These are phyloP conservation scores for Laupala kohalensis DNA, from an alignment of 1,140 invertebrate genomes.

Conservation along the genomic window DNA sequence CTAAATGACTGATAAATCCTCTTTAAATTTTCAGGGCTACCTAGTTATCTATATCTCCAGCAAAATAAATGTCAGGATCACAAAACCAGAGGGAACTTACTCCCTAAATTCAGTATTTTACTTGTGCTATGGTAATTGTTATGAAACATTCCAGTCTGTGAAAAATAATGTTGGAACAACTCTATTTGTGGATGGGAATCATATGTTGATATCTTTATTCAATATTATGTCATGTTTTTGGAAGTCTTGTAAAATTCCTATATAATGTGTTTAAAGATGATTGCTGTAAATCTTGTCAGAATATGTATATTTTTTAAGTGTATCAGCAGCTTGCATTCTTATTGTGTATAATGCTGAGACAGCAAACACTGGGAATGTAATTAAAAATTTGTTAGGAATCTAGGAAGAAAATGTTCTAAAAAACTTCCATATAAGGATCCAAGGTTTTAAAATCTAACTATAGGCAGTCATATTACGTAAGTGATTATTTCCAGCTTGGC, in stretches of 20 bases:
- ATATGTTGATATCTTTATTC: conserved; percentile 11
- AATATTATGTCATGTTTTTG: conserved; percentile 10
- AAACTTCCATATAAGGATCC: not conserved
- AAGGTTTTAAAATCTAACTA: not conserved
- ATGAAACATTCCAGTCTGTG: conserved; percentile 3
- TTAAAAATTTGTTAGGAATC: not conserved
- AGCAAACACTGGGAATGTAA: not conserved
- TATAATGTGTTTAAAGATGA: conserved; percentile 6
- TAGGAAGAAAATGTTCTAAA: not conserved
- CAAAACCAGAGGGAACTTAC: conserved; percentile 4
- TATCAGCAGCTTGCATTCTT: conserved; percentile 6
- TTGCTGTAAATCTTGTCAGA: conserved; percentile 1
- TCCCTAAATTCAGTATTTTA: conserved; percentile 12
- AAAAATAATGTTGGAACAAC: conserved; percentile 10
- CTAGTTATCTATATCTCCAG: conserved; percentile 1
- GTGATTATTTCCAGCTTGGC: not conserved
- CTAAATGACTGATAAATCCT: not conserved
- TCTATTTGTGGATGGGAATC: conserved; percentile 12
- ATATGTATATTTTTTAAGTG: conserved; percentile 8
- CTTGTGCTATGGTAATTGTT: conserved; percentile 8
- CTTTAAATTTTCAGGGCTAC: conserved; percentile 7
- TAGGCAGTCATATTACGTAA: not conserved
- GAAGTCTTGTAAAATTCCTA: conserved; percentile 8
- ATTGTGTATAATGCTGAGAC: not conserved
- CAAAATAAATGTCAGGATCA: conserved; percentile 9